phyloP scores from a whole-genome alignment of 2,797 vertebrate genomes.

The Prunella strophiata region DNA sequence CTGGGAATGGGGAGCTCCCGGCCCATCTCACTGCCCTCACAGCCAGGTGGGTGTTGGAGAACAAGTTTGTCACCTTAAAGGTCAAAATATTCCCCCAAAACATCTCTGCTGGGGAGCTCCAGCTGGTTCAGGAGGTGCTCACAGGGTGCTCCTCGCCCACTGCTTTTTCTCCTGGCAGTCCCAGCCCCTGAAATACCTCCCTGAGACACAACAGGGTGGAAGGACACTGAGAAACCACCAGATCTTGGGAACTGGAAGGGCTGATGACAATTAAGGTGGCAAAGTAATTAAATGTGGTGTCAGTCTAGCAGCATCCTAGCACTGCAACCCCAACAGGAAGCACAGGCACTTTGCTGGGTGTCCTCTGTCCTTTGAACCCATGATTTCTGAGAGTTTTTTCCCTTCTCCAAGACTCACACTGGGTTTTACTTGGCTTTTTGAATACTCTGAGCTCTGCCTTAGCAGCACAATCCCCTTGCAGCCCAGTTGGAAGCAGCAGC shows the following conservation, averaged over 20 bases:
- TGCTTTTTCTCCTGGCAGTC: background rate
- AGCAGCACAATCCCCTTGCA: background rate
- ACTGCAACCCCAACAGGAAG: background rate
- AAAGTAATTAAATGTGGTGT: background rate
- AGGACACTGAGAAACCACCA: background rate
- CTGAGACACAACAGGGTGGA: rapidly evolving
- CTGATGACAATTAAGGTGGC: background rate
- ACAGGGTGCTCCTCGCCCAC: rapidly evolving
- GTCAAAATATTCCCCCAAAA: background rate
- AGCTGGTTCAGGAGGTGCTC: background rate
- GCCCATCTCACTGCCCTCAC: rapidly evolving
- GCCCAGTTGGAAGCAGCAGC: background rate
- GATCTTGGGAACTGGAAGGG: background rate
- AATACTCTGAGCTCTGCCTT: background rate
- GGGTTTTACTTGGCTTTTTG: background rate
- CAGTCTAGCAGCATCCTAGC: background rate
- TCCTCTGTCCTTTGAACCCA: background rate
- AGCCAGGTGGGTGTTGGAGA: background rate
- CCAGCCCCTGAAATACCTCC: background rate
- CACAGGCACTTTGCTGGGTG: background rate
- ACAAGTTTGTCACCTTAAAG: background rate
- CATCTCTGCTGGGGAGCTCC: background rate
- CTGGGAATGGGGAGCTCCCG: background rate
- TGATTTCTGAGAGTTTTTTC: rapidly evolving
- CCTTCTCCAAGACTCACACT: background rate